Evolutionary conservation across 2,888 invertebrate species (phyloP), one percentile per base, ranked within the genome.

Genomic region (Yponomeuta evonymella): DNA sequence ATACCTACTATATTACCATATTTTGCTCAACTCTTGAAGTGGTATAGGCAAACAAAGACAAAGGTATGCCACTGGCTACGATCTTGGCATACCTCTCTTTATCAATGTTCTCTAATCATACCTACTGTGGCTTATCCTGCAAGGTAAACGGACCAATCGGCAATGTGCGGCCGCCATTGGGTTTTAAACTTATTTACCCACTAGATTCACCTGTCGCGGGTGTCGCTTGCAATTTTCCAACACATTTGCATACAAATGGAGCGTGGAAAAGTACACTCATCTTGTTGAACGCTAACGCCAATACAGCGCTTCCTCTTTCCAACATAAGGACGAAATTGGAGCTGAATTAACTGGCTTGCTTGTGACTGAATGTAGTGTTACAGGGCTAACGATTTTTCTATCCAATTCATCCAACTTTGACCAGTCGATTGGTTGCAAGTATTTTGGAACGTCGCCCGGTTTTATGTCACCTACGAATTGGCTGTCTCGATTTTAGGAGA

Each of bases 221-320:
- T 58, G 51, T 58, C 76, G 74, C 77, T 76, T 76, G 75, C 73
- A 72, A 78, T 65, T 65, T 65, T 65, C 65, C 29, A 30, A 30
- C 65, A 12, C 30, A 65, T 65, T 65, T 65, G 65, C 65, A 65
- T 65, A 30, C 33, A 65, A 65, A 65, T 65, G 30, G 65, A 29
- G 65, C 33, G 65, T 29, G 29, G 29, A 65, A 43, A 30, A 65
- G 65, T 65, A 58, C 51, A 58, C 51, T 12, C 8, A 58, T 15
- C 51, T 5, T 15, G 15, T 58, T 58, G 51, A 58, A 58, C 51
- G 15, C 15, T 12, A 15, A 15, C 51, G 15, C 15, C 15, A 51
- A 15, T 5, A 58, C 12, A 58, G 15, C 15, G 15, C 51, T 58
- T 58, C 12, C 51, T 15, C 5, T 5, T 15, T 15, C 3, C 51